phyloP scores from a whole-genome alignment of 2,797 vertebrate genomes.

The Agapornis canus region DNA sequence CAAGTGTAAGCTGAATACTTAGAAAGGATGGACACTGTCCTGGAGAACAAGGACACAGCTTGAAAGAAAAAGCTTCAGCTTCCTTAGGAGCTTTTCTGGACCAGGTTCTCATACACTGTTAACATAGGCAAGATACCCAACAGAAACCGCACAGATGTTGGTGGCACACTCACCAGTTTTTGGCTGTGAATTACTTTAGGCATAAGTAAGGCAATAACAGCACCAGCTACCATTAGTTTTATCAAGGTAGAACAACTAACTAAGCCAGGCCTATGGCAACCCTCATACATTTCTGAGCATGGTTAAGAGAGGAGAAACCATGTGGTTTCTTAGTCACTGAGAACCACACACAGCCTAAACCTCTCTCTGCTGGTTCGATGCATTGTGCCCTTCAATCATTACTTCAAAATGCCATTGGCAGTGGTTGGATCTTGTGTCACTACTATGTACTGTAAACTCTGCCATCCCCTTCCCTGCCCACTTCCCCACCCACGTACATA shows the following conservation, averaged over 20 bases:
- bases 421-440: not conserved
- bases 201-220: not conserved
- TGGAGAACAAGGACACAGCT: not conserved
- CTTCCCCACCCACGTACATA: not conserved
- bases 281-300: not conserved
- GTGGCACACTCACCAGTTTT: not conserved
- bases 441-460: not conserved
- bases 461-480: not conserved
- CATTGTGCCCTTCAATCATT: not conserved
- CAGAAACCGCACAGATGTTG: not conserved
- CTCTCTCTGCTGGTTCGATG: not conserved
- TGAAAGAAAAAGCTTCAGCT: not conserved
- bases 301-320: not conserved
- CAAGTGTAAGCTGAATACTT: not conserved
- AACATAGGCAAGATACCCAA: not conserved
- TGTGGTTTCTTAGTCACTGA: rapidly evolving
- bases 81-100: not conserved
- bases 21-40: not conserved
- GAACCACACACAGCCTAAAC: not conserved
- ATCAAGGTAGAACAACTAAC: not conserved
- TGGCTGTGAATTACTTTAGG: not conserved
- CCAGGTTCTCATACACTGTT: not conserved
- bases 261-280: not conserved
- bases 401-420: not conserved
- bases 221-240: not conserved